Evolutionary conservation across 2,888 invertebrate species (phyloP), one percentile per base, ranked within the genome.

Genomic region (Rhagonycha fulva): DNA sequence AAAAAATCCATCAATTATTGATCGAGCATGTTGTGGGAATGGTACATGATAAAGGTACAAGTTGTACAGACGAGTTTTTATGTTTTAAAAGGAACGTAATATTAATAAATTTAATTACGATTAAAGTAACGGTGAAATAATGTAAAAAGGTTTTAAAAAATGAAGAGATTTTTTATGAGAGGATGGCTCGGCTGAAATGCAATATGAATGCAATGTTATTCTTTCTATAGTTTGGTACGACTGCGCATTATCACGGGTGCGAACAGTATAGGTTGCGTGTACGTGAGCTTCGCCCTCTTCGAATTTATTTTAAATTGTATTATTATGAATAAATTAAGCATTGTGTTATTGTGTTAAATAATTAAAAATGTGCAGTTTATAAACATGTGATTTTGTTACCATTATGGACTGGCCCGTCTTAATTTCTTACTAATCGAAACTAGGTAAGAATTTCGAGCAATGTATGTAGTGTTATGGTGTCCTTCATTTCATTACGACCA

Each of bases 221-320:
- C 63, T 66, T 66, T 66, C 63, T 66, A 24, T 24, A 19, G 23
- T 66, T 66, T 66, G 63, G 68, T 73, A 78, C 77, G 77, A 70
- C 77, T 78, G 76, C 86, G 85, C 61, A 86, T 86, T 78, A 87
- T 88, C 73, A 80, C 82, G 83, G 82, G 81, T 83, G 83, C 82
- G 82, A 81, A 79, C 81, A 79, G 79, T 80, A 76, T 71, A 67
- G 75, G 23, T 76, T 85, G 86, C 86, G 86, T 85, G 87, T 86
- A 86, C 86, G 87, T 87, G 84, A 85, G 83, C 84, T 84, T 84
- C 84, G 84, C 84, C 85, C 84, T 83, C 80, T 79, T 77, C 71
- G 71, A 66, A 82, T 80, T 88, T 71, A 87, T 86, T 86, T 85
- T 86, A 85, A 85, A 85, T 86, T 84, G 26, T 76, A 68, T 72